Base-by-base conservation (phyloP, 2,113 vertebrate species). In the Gavia stellata region DNA sequence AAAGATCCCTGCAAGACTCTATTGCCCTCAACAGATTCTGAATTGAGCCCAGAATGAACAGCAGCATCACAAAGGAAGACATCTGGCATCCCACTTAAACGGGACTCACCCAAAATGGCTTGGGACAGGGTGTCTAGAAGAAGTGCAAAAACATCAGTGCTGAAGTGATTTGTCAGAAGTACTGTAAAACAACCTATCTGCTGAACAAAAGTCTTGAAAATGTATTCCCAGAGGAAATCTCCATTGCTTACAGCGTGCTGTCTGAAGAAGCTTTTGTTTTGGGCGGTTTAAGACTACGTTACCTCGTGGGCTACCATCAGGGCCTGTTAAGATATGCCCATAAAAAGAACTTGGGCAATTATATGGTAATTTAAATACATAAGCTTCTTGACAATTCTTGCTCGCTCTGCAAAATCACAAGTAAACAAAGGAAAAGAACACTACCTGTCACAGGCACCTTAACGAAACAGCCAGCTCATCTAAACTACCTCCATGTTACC, bases 161-260 rank as follows among this genome's bases (percentile, higher is more conserved):
- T 78, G 24, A 81, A 84, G 44, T 26, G 31, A 79, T 85, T 87
- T 73, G 29, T 80, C 25, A 84, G 45, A 79, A 85, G 17, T 18
- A 81, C 23, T 68, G 80, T 36, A 82, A 75, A 72, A 81, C 31
- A 75, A 71, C 50, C 38, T 31, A 50, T 67, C 58, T 81, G 29
- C 49, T 81, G 29, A 86, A 38, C 21, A 59, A 17, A 79, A 79
- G 5, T 44, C 47, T 56, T 90, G 31, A 75, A 74, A 86, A 75
- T 1, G 0, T 62, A 50, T 34, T 94, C 38, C 24, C 13, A 2
- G 2, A 65, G 34, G 38, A 86, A 74, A 44, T 42, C 28, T 73
- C 67, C 31, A 49, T 6, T 38, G 65, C 19, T 74, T 3, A 0
- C 18, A 42, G 17, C 0, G 1, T 50, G 16, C 12, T 45, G 6